These are phyloP conservation scores for Drosophila parvula DNA, from an alignment of 1,140 invertebrate species.

Conservation along the genomic window DNA sequence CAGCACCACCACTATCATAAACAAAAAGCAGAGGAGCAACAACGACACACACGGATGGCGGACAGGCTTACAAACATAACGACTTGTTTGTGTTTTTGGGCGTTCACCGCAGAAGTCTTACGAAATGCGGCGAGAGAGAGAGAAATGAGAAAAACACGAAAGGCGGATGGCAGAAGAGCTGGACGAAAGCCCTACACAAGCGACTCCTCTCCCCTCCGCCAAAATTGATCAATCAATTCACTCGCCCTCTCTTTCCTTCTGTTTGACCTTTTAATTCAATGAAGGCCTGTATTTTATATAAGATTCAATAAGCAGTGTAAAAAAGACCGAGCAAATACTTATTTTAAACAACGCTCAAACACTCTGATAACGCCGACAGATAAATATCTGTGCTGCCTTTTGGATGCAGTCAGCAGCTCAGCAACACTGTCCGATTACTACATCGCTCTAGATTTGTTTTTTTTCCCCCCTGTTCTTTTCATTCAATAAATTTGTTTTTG, in stretches of 20 bases:
- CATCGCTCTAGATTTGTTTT: slow-evolving; percentile 43
- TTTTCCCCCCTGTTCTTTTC: slow-evolving; percentile 18
- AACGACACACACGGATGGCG: neutral
- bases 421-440: slow-evolving; percentile 72
- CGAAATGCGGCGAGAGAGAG: slow-evolving; percentile 35
- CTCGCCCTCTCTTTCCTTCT: slow-evolving; percentile 10
- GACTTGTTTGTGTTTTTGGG: slow-evolving; percentile 53
- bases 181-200: slow-evolving; percentile 35
- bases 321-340: neutral
- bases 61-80: slow-evolving; percentile 23
- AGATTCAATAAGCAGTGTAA: slow-evolving; percentile 11
- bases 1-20: neutral
- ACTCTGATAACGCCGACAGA: slow-evolving; percentile 37
- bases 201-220: slow-evolving; percentile 2
- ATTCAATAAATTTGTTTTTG: slow-evolving; percentile 64
- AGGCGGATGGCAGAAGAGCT: slow-evolving; percentile 12
- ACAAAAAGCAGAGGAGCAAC: slow-evolving; percentile 15
- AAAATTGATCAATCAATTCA: slow-evolving; percentile 70
- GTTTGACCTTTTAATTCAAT: slow-evolving; percentile 64
- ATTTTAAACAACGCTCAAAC: slow-evolving; percentile 9
- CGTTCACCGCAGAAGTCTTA: slow-evolving; percentile 49
- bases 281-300: slow-evolving; percentile 55
- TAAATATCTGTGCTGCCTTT: slow-evolving; percentile 17
- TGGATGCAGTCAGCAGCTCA: slow-evolving; percentile 21
- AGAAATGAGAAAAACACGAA: slow-evolving; percentile 35